Conservation (phyloP, 2,113 vertebrate genomes). For the Carettochelys insculpta region DNA sequence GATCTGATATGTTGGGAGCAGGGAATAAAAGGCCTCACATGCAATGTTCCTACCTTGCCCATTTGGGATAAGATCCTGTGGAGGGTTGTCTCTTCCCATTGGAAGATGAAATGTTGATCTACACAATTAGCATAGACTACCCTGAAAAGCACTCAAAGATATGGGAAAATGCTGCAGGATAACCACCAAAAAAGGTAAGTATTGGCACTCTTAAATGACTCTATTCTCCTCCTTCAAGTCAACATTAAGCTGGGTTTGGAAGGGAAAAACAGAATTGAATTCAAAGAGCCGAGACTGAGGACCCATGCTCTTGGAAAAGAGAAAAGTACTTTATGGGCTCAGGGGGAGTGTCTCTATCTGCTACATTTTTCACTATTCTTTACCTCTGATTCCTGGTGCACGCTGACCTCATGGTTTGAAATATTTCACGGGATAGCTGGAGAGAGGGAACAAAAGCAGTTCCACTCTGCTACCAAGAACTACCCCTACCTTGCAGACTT, state of each 20-base stretch:
- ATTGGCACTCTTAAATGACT: accelerated
- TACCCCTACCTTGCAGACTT: background rate
- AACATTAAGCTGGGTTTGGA: background rate
- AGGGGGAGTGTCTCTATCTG: background rate
- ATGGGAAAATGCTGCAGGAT: background rate
- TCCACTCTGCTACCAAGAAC: background rate
- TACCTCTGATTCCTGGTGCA: background rate
- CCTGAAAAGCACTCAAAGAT: background rate
- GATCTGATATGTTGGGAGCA: accelerated
- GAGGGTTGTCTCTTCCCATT: background rate
- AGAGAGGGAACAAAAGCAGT: background rate
- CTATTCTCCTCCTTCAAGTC: background rate
- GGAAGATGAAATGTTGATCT: background rate
- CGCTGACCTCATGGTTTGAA: background rate
- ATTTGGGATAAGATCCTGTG: accelerated
- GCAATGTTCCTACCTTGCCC: background rate
- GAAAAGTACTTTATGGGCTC: background rate
- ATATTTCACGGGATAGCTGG: background rate
- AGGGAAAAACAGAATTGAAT: background rate
- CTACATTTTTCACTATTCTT: background rate
- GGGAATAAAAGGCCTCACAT: background rate
- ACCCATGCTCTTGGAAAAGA: background rate
- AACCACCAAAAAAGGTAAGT: background rate
- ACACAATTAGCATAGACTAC: background rate
- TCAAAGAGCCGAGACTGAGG: background rate